A percentile compares a stretch with the other conserved stretches of the same genome.
Conservation (phyloP, 2,113 vertebrate genomes). For the Rhinogobius similis region DNA sequence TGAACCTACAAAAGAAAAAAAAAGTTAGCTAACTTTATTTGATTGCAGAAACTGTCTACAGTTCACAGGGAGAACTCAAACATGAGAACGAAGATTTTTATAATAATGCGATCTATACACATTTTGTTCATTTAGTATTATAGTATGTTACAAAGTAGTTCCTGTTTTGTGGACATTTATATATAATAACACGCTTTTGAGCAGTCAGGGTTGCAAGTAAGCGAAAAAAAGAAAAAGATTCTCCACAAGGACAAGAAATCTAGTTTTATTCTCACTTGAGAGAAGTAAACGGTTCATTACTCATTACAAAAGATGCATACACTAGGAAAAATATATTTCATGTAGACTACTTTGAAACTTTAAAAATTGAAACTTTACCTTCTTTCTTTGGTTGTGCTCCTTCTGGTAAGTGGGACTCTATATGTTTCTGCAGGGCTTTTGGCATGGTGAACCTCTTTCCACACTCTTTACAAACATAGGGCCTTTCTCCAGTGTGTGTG, state of each 20-base stretch:
- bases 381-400: constrained; percentile 37
- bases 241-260: too few species aligned
- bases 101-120: not conserved
- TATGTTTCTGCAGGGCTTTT: constrained; percentile 72
- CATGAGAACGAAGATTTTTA: not conserved
- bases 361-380: not conserved
- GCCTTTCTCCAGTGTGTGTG: constrained; percentile 77
- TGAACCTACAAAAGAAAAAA: constrained; percentile 48
- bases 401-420: constrained; percentile 55
- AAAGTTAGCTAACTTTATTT: constrained; percentile 10
- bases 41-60: not conserved
- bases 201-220: too few species aligned
- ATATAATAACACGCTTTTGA: not conserved
- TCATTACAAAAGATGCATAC: not conserved
- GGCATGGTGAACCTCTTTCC: constrained; percentile 73
- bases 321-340: too few species aligned
- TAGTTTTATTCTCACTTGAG: too few species aligned
- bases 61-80: not conserved
- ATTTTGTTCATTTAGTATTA: not conserved
- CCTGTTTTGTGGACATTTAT: not conserved
- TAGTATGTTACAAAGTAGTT: not conserved
- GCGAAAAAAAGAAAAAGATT: too few species aligned
- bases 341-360: too few species aligned
- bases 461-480: constrained; percentile 77
- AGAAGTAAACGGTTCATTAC: not conserved